phyloP scores from a whole-genome alignment of 1,140 invertebrate species.

The Tetramorium simillimum region DNA sequence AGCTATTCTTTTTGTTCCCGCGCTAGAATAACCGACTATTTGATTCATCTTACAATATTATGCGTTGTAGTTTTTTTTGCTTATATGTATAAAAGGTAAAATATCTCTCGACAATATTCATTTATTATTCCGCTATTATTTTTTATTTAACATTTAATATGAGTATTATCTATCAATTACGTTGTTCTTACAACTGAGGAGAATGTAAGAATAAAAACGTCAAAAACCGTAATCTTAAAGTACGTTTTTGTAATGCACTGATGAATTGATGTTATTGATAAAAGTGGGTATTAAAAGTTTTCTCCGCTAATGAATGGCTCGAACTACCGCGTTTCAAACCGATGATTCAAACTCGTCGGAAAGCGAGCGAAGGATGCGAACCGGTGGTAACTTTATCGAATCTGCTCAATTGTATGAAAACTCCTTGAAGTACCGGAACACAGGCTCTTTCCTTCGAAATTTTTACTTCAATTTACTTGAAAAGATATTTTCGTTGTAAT shows the following conservation, averaged over 20 bases:
- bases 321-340: constrained; percentile 55
- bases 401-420: constrained; percentile 44
- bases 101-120: background rate
- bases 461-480: constrained; percentile 41
- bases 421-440: constrained; percentile 33
- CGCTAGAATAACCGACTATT: background rate
- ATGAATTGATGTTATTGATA: constrained; percentile 64
- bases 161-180: background rate
- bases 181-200: background rate
- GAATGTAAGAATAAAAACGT: constrained; percentile 1
- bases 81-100: background rate
- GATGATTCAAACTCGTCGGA: constrained; percentile 43
- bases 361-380: constrained; percentile 34
- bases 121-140: background rate
- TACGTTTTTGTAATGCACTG: constrained; percentile 56
- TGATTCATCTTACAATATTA: background rate
- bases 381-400: constrained; percentile 56
- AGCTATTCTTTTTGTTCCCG: background rate
- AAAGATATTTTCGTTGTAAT: constrained; percentile 43
- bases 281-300: constrained; percentile 70
- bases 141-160: background rate
- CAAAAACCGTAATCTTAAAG: constrained; percentile 11
- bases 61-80: background rate
- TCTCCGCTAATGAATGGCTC: constrained; percentile 63
- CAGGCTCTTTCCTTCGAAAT: constrained; percentile 7